phyloP scores from a whole-genome alignment of 2,888 invertebrate genomes.

The Venusia cambrica region DNA sequence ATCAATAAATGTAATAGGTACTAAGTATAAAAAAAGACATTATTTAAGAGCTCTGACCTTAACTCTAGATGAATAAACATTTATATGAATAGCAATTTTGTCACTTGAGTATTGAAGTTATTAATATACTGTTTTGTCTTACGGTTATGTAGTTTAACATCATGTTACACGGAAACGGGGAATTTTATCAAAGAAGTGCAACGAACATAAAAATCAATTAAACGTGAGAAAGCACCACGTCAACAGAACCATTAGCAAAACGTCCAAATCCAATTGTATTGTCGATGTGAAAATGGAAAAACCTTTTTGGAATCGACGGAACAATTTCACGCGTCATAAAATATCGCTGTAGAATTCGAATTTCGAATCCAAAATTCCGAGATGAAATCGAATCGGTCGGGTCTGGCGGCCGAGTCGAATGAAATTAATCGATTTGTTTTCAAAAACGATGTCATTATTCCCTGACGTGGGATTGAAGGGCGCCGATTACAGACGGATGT shows the following conservation, averaged over 20 bases:
- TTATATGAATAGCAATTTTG: no score
- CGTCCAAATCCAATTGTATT: slow-evolving; percentile 63
- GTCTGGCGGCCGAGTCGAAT: slow-evolving; percentile 73
- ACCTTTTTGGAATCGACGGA: slow-evolving; percentile 60
- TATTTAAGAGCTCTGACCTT: no score
- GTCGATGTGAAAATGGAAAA: slow-evolving; percentile 74
- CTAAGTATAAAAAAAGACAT: no score
- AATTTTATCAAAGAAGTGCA: slow-evolving; percentile 3
- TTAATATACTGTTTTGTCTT: no score
- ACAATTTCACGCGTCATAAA: slow-evolving; percentile 79
- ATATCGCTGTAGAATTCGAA: slow-evolving; percentile 58
- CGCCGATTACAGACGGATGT: slow-evolving; percentile 47
- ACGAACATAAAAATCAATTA: slow-evolving; percentile 22
- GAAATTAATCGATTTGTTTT: slow-evolving; percentile 76
- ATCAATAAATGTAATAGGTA: no score
- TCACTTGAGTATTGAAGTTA: no score
- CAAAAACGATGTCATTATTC: slow-evolving; percentile 69
- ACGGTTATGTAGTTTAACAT: no score
- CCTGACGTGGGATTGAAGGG: slow-evolving; percentile 62
- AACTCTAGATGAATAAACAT: no score
- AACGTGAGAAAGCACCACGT: slow-evolving; percentile 50
- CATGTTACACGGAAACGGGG: no score
- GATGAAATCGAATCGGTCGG: slow-evolving; percentile 57
- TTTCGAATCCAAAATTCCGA: slow-evolving; percentile 57
- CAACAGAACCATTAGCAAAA: slow-evolving; percentile 60